Evolutionary conservation across 2,113 vertebrate genomes (phyloP).

Genomic region (Acrocephalus kingi): DNA sequence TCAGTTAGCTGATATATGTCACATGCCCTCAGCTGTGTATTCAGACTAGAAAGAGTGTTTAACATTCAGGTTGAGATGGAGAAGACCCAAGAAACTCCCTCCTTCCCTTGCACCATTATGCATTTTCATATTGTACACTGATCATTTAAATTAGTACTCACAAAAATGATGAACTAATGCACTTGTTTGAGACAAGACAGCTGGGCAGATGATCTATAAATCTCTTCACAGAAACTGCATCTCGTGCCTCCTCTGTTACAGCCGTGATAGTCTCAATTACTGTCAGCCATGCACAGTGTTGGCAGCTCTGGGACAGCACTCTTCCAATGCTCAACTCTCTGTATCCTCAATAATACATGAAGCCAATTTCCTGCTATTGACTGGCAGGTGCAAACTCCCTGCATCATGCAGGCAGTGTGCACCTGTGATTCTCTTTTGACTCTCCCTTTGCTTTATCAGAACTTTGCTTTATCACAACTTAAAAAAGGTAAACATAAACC

Average conservation of each 20-base stretch:
- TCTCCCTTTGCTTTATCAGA: not conserved
- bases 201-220: not conserved
- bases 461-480: not conserved
- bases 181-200: not conserved
- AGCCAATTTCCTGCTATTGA: not conserved
- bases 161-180: not conserved
- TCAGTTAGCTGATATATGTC: not conserved
- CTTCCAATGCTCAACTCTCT: not conserved
- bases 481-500: not conserved
- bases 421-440: not conserved
- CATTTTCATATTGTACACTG: not conserved
- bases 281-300: not conserved
- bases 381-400: not conserved
- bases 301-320: not conserved
- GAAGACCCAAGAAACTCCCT: not conserved
- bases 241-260: not conserved
- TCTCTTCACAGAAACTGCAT: not conserved
- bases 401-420: not conserved
- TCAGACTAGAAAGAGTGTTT: not conserved
- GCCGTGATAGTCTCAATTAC: accelerated
- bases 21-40: not conserved
- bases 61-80: not conserved
- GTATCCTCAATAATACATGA: not conserved
- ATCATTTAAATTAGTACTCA: not conserved
- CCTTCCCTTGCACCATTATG: not conserved